phyloP scores from a whole-genome alignment of 1,140 invertebrate genomes.

The Phocides pigmalion region DNA sequence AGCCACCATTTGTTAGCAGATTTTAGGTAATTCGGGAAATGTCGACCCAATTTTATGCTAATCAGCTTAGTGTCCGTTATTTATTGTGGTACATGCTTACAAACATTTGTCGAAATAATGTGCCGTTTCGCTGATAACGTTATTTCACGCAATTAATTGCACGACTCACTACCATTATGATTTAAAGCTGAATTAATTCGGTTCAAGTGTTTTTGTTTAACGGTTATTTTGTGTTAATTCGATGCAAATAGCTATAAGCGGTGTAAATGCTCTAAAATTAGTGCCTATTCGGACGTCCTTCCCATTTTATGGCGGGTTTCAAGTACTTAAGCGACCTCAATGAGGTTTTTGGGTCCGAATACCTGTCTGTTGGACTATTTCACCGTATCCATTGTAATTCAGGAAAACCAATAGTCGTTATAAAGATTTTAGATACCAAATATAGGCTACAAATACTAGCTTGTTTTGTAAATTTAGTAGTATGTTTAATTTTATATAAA shows the following conservation, averaged over 20 bases:
- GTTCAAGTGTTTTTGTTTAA: constrained; percentile 66
- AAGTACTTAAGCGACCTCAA: constrained; percentile 28
- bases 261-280: constrained; percentile 34
- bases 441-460: background rate
- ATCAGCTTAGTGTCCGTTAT: constrained; percentile 78
- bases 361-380: constrained; percentile 21
- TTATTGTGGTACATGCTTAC: constrained; percentile 69
- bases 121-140: constrained; percentile 64
- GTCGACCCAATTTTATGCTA: constrained; percentile 77
- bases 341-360: constrained; percentile 27
- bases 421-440: constrained; percentile 18
- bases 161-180: constrained; percentile 65
- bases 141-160: constrained; percentile 74
- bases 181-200: constrained; percentile 66
- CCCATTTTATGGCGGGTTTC: constrained; percentile 33
- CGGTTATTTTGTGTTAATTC: constrained; percentile 70
- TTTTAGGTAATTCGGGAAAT: constrained; percentile 76
- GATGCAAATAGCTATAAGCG: constrained; percentile 51
- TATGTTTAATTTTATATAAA: too few relatives aligned
- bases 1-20: constrained; percentile 81
- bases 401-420: constrained; percentile 14
- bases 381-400: constrained; percentile 10
- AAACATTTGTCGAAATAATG: constrained; percentile 64
- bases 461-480: too few relatives aligned
- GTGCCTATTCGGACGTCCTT: constrained; percentile 25